Evolutionary conservation across 2,113 vertebrate species (phyloP), one percentile per base, ranked within the genome.

Genomic region (Delphinapterus leucas): DNA sequence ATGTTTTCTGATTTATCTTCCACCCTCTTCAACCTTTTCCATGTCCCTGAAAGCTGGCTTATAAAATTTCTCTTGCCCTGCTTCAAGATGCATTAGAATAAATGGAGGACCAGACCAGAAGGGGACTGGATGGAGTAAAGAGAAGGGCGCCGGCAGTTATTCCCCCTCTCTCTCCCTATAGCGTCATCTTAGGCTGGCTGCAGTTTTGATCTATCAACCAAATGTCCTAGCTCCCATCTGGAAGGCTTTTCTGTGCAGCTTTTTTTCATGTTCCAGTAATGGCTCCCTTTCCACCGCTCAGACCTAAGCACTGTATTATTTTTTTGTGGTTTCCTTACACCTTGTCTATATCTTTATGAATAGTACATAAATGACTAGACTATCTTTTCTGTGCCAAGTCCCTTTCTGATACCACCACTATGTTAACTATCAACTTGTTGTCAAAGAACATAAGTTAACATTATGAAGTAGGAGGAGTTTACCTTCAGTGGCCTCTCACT

Each of bases 101-200:
- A 41, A 33, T 3, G 6, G 36, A 81, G 0, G 6, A 26, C 38
- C 21, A 53, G 1, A 61, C 60, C 60, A 61, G 10, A 2, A 33
- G 13, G 33, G 13, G 1, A 15, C 1, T 36, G 13, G 6, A 65
- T 0, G 5, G 5, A 25, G 1, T 20, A 26, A 11, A 49, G 9
- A 41, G 23, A 60, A 2, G 3, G 5, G 1, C 4, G 21, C 4
- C 31, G 21, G 12, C 4, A 11, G 5, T 0, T 53, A 2, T 36
- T 20, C 4, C 25, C 14, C 15, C 25, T 3, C 2, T 41, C 15
- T 53, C 33, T 58, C n/a, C 14, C 3, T 44, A 28, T n/a, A 86
- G 7, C 1, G 61, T 36, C 26, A 38, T 55, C 38, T 36, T 41
- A 26, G 18, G 7, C 2, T 23, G 28, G 9, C 17, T 26, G 4